Evolutionary conservation across 1,140 invertebrate genomes (phyloP), one percentile per base, ranked within the genome.

Genomic region (Caenorhabditis tropicalis): DNA sequence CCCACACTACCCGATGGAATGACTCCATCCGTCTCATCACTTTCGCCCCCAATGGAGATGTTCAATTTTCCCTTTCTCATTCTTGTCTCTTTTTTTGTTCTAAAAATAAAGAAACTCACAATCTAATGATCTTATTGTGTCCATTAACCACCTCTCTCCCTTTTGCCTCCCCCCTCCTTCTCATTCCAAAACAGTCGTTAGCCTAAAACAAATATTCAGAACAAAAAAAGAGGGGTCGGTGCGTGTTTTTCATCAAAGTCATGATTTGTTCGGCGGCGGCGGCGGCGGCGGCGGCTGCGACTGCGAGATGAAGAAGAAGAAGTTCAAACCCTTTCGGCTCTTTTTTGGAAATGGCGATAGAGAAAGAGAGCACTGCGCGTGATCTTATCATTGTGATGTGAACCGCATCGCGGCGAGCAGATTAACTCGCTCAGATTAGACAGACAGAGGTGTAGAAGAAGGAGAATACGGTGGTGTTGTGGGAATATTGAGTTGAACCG

Each of bases 241-340:
- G 65, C 65, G 65, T 74, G 65, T 74, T 74, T 74, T 74, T 74
- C 65, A 74, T 74, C 36, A 43, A 65, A 24, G 65, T 74, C 65
- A 74, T 74, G 65, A 74, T 74, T 65, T 65, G 58, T 36, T 74
- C 65, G 36, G 58, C 53, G 5, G 1, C 27, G 53, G 6, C 51
- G 51, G n/a, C n/a, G n/a, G n/a, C n/a, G n/a, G n/a, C n/a, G n/a
- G n/a, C n/a, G n/a, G n/a, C n/a, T n/a, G n/a, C n/a, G n/a, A n/a
- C 19, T 6, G 51, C 16, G 19, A 5, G 21, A 21, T 53, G n/a
- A 19, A n/a, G n/a, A n/a, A 53, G n/a, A 21, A 5, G 5, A 9
- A 65, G 19, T 21, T 31, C 58, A 36, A 65, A 65, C 5, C 58
- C 58, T 27, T 31, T 24, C 15, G 10, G 58, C 65, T 74, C 65